These are phyloP conservation scores for Podarcis muralis DNA, from an alignment of 2,113 vertebrate species.

Conservation along the genomic window DNA sequence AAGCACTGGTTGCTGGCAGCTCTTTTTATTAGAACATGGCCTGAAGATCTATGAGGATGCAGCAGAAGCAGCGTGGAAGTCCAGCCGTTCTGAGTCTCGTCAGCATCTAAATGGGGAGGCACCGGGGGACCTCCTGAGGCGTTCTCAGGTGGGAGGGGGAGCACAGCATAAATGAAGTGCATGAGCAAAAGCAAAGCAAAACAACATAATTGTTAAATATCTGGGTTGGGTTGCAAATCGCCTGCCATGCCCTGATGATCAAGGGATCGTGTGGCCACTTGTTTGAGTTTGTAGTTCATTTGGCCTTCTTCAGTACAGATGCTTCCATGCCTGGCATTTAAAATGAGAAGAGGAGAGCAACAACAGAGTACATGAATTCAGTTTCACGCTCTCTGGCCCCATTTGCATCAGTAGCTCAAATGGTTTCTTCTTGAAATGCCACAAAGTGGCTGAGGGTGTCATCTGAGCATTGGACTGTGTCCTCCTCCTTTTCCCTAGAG, in stretches of 20 bases:
- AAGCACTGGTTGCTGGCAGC: no score
- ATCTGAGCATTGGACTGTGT: not conserved
- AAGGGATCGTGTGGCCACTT: not conserved
- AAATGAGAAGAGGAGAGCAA: not conserved
- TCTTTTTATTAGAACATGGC: not conserved
- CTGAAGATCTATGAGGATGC: not conserved
- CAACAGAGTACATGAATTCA: not conserved
- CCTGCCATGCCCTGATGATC: not conserved
- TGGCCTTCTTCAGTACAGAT: not conserved
- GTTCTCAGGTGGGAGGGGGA: no score
- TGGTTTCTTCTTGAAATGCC: not conserved
- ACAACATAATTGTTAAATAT: not conserved
- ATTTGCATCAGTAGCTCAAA: not conserved
- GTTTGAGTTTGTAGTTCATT: not conserved
- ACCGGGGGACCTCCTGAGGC: not conserved
- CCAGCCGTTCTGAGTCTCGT: not conserved
- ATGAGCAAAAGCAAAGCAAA: not conserved
- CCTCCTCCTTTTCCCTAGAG: not conserved
- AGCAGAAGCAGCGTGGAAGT: not conserved
- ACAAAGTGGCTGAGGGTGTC: not conserved
- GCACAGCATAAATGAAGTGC: not conserved
- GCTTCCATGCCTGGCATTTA: not conserved
- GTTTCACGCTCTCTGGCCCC: not conserved
- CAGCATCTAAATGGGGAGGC: not conserved
- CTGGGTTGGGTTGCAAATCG: not conserved